Evolutionary conservation across 2,113 vertebrate species (phyloP).

Genomic region (Formicarius rufipectus): DNA sequence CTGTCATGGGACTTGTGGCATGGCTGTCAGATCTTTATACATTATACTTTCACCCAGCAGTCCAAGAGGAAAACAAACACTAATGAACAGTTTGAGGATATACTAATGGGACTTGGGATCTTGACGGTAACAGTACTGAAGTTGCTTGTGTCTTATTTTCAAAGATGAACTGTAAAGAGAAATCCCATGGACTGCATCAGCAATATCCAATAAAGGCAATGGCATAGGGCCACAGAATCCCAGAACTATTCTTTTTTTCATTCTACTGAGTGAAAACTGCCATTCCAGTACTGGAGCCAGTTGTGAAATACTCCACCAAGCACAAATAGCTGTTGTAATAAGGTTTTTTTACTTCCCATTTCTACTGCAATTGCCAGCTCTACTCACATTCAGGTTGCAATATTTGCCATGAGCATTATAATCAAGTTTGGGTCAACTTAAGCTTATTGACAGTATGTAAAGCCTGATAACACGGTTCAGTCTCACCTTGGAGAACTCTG

Average conservation of each 20-base stretch:
- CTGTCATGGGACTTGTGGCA: fast-evolving
- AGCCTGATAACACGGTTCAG: neutral
- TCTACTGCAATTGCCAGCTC: slow-evolving; percentile 8
- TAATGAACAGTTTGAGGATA: neutral
- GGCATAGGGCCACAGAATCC: neutral
- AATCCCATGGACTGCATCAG: neutral
- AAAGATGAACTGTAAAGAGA: neutral
- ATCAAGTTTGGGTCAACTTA: neutral
- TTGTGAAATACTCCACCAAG: slow-evolving; percentile 24
- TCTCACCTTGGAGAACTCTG: neutral
- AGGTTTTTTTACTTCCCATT: slow-evolving; percentile 52
- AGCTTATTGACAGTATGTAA: neutral
- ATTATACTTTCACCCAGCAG: neutral
- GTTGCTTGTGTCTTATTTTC: neutral
- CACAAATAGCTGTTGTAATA: slow-evolving; percentile 17
- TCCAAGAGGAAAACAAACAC: neutral
- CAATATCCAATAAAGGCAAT: neutral
- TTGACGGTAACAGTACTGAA: neutral
- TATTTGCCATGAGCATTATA: neutral
- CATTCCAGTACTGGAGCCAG: neutral
- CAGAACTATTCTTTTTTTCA: neutral
- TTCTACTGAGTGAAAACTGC: neutral
- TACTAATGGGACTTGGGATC: neutral
- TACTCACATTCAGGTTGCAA: neutral
- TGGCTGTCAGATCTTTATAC: neutral